These are phyloP conservation scores for Gyps fulvus DNA, from an alignment of 2,113 vertebrate genomes.

Conservation along the genomic window DNA sequence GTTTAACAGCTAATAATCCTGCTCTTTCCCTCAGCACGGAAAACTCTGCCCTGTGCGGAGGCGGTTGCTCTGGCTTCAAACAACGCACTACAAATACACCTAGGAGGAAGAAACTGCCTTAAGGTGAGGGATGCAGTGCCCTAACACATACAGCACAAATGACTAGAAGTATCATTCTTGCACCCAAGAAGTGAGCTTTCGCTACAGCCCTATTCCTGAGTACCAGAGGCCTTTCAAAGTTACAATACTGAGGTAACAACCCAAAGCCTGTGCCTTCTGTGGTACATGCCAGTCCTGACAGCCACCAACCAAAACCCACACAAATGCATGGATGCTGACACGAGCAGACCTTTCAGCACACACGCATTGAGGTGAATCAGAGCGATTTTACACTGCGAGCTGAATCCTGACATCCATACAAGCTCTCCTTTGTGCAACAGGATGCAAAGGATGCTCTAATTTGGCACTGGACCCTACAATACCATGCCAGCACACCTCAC, in stretches of 20 bases:
- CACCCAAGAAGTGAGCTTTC: neutral
- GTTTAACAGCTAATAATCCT: neutral
- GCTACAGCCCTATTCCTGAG: neutral
- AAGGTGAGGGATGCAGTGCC: neutral
- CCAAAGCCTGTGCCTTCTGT: neutral
- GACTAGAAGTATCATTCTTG: neutral
- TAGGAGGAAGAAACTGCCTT: neutral
- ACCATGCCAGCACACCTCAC: rapidly evolving
- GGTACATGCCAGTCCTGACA: neutral
- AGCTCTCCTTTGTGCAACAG: neutral
- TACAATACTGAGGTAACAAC: too few relatives aligned
- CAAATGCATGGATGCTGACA: neutral
- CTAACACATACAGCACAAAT: neutral
- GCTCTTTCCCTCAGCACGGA: neutral
- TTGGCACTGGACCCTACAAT: neutral
- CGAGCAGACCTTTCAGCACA: rapidly evolving
- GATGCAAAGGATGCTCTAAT: neutral
- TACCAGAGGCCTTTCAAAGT: neutral
- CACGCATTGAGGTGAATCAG: rapidly evolving
- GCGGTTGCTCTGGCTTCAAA: neutral
- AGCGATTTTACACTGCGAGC: rapidly evolving
- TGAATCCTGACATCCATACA: rapidly evolving
- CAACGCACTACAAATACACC: neutral
- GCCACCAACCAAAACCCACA: neutral
- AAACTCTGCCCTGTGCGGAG: neutral